Evolutionary conservation across 2,113 vertebrate species (phyloP).

Genomic region (Ailurus styani): DNA sequence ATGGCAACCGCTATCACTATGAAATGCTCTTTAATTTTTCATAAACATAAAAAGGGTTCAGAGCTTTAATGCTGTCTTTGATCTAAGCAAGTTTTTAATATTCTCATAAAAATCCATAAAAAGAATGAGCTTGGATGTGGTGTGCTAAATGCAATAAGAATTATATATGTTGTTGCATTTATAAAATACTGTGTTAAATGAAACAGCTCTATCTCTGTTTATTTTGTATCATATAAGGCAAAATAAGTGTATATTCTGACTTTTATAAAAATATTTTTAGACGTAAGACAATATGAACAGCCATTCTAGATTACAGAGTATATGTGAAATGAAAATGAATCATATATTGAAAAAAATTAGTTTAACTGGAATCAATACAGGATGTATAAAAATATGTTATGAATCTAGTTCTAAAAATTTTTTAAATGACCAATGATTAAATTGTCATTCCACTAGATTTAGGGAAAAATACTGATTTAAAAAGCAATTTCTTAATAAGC

Average conservation of each 20-base stretch:
- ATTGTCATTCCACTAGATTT: neutral
- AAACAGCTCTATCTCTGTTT: neutral
- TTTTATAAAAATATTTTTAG: neutral
- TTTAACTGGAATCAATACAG: neutral
- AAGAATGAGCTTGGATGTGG: neutral
- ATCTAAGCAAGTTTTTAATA: neutral
- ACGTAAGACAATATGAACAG: neutral
- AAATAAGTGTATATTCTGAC: neutral
- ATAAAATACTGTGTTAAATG: neutral
- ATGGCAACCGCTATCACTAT: neutral
- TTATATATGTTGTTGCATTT: neutral
- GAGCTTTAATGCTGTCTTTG: neutral
- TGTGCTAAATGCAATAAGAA: neutral
- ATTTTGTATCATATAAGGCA: neutral
- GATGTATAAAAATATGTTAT: neutral
- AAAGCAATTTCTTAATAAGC: neutral
- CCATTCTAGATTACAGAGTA: neutral
- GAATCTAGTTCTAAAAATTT: neutral
- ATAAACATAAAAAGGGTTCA: slow-evolving; percentile 5
- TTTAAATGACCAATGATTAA: neutral
- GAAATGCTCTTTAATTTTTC: slow-evolving; percentile 30
- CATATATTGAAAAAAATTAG: neutral
- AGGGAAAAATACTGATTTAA: neutral
- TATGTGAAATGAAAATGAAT: neutral
- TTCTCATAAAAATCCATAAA: neutral